Evolutionary conservation across 2,888 invertebrate genomes (phyloP), one percentile per base, ranked within the genome.

Genomic region (Ryuthela nishihirai): DNA sequence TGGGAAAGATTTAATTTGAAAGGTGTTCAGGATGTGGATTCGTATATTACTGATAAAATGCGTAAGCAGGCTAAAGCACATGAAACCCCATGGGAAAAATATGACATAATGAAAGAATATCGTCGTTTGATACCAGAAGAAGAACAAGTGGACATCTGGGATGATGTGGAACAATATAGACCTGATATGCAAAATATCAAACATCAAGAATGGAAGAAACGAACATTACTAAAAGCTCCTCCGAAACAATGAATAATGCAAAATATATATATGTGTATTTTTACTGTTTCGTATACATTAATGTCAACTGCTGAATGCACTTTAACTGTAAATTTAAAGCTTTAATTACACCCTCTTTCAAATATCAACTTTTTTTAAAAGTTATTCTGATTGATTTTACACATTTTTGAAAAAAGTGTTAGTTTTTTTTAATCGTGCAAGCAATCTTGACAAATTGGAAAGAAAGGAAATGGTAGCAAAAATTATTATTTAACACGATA

Each of bases 71-170:
- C 84, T 4, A 77, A 81, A 64, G 71, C 79, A 46, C 71, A 80
- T 26, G 81, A 79, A 38, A 85, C 80, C 65, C 89, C 90, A 0
- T 89, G 87, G 83, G 88, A 88, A 71, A 87, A 91, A 78, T 90
- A 84, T 75, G 97, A 98, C 76, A 77, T 98, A 47, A 94, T 98
- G 93, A 88, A 88, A 73, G 81, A 85, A 58, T 97, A 97, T 74
- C 85, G 94, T 81, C 84, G 78, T 12, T 73, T 85, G 1, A 87
- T 94, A 68, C 86, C 92, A 9, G 85, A 87, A 67, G 92, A 92
- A 73, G 93, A 95, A 58, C 89, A 92, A 72, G 81, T 78, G 25
- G 83, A 85, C 70, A 89, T 97, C 69, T 93, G 85, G 80, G 77
- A 83, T 1, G 92, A 95, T 76, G 83, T 95, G 2, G 82, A 86